Conservation (phyloP, 2,797 vertebrate species). For the Yasuhikotakia modesta region DNA sequence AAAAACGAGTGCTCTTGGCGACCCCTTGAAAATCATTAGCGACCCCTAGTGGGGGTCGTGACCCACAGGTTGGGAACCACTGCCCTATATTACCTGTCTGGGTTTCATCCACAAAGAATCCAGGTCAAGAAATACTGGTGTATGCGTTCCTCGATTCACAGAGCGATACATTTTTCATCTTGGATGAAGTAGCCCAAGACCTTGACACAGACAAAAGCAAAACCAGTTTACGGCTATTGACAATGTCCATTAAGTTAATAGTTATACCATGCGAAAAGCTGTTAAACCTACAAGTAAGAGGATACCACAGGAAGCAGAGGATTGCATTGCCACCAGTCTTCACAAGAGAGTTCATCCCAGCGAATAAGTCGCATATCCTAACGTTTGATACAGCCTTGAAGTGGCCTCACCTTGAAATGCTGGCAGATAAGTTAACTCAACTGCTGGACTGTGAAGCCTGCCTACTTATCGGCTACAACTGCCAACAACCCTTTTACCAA, state of each 20-base stretch:
- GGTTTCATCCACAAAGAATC: slow-evolving; percentile 32
- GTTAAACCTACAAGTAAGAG: no score
- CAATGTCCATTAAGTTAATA: no score
- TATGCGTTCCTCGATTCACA: slow-evolving; percentile 43
- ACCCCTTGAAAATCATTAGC: no score
- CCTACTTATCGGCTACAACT: slow-evolving; percentile 43
- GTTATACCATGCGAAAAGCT: no score
- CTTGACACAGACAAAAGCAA: no score
- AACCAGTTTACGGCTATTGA: no score
- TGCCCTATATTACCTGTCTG: slow-evolving; percentile 45
- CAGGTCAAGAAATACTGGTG: slow-evolving; percentile 35
- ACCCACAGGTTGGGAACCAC: no score
- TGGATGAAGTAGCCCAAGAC: no score
- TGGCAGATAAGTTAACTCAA: slow-evolving; percentile 39
- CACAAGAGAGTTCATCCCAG: slow-evolving; percentile 37
- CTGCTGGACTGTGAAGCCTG: slow-evolving; percentile 43
- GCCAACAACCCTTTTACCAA: slow-evolving; percentile 51
- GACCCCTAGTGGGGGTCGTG: no score
- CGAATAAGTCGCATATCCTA: slow-evolving; percentile 37
- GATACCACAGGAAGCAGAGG: no score
- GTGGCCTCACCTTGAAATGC: slow-evolving; percentile 54
- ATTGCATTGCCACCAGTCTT: slow-evolving; percentile 30
- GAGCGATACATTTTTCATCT: slow-evolving; percentile 17
- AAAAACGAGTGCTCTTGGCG: no score
- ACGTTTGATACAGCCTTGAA: slow-evolving; percentile 34